Conservation (phyloP, 1,140 invertebrate genomes). For the Zaprionus capensis region DNA sequence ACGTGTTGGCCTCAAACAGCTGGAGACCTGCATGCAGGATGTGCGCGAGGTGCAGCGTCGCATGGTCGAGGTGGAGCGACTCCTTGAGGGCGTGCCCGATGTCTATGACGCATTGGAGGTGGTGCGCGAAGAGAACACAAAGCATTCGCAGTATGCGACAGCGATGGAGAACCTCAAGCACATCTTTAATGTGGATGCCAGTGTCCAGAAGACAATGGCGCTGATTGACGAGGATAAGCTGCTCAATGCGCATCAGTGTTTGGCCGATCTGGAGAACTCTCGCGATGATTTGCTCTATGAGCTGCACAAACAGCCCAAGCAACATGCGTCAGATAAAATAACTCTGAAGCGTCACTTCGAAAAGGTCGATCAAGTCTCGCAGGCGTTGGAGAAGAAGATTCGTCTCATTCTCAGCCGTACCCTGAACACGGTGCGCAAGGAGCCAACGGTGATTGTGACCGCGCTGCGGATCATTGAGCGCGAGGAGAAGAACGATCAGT, state of each 20-base stretch:
- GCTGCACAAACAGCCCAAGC: slow-evolving; percentile 96
- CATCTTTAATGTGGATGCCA: slow-evolving; percentile 98
- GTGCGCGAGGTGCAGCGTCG: slow-evolving; percentile 89
- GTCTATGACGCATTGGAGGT: slow-evolving; percentile 92
- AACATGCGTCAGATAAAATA: slow-evolving; percentile 93
- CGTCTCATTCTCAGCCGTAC: slow-evolving; percentile 95
- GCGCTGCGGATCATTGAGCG: slow-evolving; percentile 97
- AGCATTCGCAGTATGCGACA: slow-evolving; percentile 97
- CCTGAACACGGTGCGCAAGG: slow-evolving; percentile 96
- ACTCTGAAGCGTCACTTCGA: slow-evolving; percentile 98
- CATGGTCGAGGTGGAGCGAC: slow-evolving; percentile 89
- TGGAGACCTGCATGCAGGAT: slow-evolving; percentile 93
- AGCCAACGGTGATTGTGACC: slow-evolving; percentile 98
- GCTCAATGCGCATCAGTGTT: slow-evolving; percentile 96
- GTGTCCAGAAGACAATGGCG: slow-evolving; percentile 96
- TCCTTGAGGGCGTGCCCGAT: slow-evolving; percentile 88
- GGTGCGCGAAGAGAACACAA: slow-evolving; percentile 96
- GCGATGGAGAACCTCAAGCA: slow-evolving; percentile 99
- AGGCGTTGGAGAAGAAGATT: slow-evolving; percentile 95
- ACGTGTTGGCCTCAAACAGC: slow-evolving; percentile 94
- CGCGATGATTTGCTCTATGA: slow-evolving; percentile 98
- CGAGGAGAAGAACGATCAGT: slow-evolving; percentile 96
- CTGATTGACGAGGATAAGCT: slow-evolving; percentile 98
- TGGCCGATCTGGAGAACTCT: slow-evolving; percentile 98
- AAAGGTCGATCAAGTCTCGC: slow-evolving; percentile 96